These are phyloP conservation scores for Brachionus calyciflorus DNA, from an alignment of 1,140 invertebrate genomes.

Conservation along the genomic window DNA sequence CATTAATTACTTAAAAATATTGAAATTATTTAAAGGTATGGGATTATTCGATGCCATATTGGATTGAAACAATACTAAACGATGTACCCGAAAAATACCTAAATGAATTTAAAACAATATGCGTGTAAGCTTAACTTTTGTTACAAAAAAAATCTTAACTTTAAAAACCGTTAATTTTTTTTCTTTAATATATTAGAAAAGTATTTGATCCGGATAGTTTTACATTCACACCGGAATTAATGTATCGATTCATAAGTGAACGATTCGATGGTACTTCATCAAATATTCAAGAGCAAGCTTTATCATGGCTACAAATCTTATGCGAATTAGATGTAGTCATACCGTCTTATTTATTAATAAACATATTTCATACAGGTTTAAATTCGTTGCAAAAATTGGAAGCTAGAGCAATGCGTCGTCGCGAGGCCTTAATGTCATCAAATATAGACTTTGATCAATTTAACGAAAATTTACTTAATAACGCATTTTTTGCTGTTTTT, in stretches of 20 bases:
- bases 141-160: not conserved
- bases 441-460: constrained; percentile 14
- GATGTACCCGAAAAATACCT: constrained; percentile 89
- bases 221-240: constrained; percentile 12
- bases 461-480: constrained; percentile 18
- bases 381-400: constrained; percentile 46
- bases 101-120: constrained; percentile 81
- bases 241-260: constrained; percentile 44
- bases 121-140: constrained; percentile 65
- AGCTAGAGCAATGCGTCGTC: constrained; percentile 32
- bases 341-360: not conserved
- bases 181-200: constrained; percentile 11
- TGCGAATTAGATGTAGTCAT: constrained; percentile 36
- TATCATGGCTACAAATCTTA: constrained; percentile 34
- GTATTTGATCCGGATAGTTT: constrained; percentile 41
- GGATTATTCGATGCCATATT: constrained; percentile 95
- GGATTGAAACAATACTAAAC: constrained; percentile 94
- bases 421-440: not conserved
- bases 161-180: not conserved
- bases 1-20: no score
- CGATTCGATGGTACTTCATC: constrained; percentile 39
- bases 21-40: constrained; percentile 66
- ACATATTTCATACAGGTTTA: constrained; percentile 29
- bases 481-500: constrained; percentile 39
- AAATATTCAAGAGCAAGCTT: constrained; percentile 46